Conservation (phyloP, 2,888 invertebrate species). For the Muschampia plurimacula region DNA sequence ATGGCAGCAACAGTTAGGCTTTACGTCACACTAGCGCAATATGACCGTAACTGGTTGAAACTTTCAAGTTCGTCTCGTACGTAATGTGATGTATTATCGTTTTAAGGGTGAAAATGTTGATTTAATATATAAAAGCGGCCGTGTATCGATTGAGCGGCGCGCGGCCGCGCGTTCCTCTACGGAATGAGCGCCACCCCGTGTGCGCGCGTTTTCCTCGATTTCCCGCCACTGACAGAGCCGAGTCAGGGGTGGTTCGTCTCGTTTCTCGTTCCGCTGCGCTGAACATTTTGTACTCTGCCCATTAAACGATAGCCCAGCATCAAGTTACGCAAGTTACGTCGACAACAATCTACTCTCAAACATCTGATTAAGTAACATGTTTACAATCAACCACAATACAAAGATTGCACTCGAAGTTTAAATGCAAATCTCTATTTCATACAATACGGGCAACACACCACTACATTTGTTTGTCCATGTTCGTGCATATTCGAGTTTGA, state of each 20-base stretch:
- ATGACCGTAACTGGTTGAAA: slow-evolving; percentile 19
- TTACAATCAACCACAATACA: neutral
- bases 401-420: neutral
- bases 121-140: slow-evolving; percentile 52
- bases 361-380: neutral
- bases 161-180: slow-evolving; percentile 71
- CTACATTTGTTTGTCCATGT: too few relatives aligned
- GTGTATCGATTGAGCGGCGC: slow-evolving; percentile 78
- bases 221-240: slow-evolving; percentile 62
- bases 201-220: slow-evolving; percentile 82
- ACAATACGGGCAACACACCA: too few relatives aligned
- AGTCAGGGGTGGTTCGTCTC: slow-evolving; percentile 38
- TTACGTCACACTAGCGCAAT: slow-evolving; percentile 24
- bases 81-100: slow-evolving; percentile 19
- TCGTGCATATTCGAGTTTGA: too few relatives aligned
- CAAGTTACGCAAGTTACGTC: slow-evolving; percentile 26
- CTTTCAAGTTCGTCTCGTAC: slow-evolving; percentile 12
- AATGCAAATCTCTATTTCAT: neutral
- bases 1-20: slow-evolving; percentile 38
- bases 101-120: slow-evolving; percentile 36
- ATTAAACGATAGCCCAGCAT: slow-evolving; percentile 29
- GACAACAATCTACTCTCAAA: slow-evolving; percentile 7
- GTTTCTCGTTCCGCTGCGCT: slow-evolving; percentile 33
- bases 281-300: slow-evolving; percentile 35
- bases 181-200: slow-evolving; percentile 67